phyloP scores from a whole-genome alignment of 2,888 invertebrate species.

The Himalopsyche anomala region DNA sequence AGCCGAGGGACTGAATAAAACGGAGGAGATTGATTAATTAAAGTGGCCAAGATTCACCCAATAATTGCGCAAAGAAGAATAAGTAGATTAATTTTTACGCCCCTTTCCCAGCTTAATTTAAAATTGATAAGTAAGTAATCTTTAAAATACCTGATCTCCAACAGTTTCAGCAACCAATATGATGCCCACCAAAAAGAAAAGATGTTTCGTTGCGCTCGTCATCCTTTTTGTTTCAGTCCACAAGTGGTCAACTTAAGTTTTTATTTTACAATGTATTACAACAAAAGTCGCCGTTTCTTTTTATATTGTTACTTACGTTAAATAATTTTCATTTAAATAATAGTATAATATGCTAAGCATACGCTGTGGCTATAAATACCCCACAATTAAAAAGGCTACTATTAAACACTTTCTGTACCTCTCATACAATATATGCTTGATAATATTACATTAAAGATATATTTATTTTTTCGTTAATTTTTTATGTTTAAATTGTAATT shows the following conservation, averaged over 20 bases:
- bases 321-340: neutral
- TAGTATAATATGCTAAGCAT: neutral
- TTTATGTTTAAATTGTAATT: too few species aligned
- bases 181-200: neutral
- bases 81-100: too few species aligned
- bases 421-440: too few species aligned
- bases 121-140: too few species aligned
- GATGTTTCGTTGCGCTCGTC: neutral
- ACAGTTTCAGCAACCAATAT: neutral
- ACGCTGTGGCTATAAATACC: neutral
- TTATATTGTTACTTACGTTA: neutral
- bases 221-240: neutral
- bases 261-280: neutral
- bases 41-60: too few species aligned
- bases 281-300: neutral
- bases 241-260: neutral
- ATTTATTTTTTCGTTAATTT: too few species aligned
- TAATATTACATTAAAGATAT: too few species aligned
- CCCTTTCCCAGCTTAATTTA: too few species aligned
- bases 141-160: slow-evolving; percentile 2
- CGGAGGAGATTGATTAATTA: too few species aligned
- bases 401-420: neutral
- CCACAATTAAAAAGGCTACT: neutral
- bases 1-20: too few species aligned
- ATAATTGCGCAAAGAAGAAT: too few species aligned